Evolutionary conservation across 2,113 vertebrate species (phyloP), one percentile per base, ranked within the genome.

Genomic region (Sinocyclocheilus rhinocerous): DNA sequence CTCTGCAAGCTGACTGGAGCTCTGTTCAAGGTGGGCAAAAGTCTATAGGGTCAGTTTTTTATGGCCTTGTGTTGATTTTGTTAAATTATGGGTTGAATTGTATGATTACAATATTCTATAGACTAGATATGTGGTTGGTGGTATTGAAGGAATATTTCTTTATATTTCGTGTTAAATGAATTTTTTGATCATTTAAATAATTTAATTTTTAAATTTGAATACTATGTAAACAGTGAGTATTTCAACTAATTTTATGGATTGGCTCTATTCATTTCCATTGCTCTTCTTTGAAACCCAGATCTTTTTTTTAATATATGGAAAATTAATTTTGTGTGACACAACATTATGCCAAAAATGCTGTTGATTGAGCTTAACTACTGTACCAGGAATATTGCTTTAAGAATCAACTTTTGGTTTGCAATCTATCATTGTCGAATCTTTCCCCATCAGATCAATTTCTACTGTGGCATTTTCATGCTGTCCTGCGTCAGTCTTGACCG

Each of bases 401-500:
- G 13, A 29, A 36, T 50, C 33, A 7, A 13, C 18, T 86, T 3
- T 22, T 7, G 39, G 2, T 61, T 75, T 57, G 9, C 24, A 65
- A 12, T 26, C 29, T 5, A 9, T 48, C 15, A 67, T 12, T 42
- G 5, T 26, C 82, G 1, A 6, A 1, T 63, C 7, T 81, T 29
- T 79, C 65, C 81, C 55, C 20, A 29, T 61, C 87, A 96, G 95
- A 91, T 97, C 86, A 98, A 97, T 90, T 97, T 97, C 92, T 97
- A 96, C 22, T 93, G 97, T 24, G 95, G 97, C 20, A 97, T 96
- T 89, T 96, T 97, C 59, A 94, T 98, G 83, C 93, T 98, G 84
- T 95, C 93, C 72, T 97, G 97, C 92, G 97, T 98, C 92, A 97
- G 97, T 84, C 87, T 96, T 5, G 96, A 98, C 84, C 95, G 97